phyloP scores from a whole-genome alignment of 1,140 invertebrate genomes.

The Drosophila ananassae region DNA sequence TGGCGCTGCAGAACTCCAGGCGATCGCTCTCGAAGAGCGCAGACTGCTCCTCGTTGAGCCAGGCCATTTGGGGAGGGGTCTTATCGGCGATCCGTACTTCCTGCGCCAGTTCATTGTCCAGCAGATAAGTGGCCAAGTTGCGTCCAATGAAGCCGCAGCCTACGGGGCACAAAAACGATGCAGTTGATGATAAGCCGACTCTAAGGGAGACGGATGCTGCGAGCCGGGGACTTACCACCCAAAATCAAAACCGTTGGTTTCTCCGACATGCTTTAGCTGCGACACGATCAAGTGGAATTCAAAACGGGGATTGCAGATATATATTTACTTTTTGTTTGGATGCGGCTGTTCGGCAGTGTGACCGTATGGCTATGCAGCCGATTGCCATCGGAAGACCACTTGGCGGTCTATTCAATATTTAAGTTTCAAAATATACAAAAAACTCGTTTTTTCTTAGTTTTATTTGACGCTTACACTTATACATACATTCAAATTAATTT shows the following conservation, averaged over 20 bases:
- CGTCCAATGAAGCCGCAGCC: constrained; percentile 97
- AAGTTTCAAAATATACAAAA: background rate
- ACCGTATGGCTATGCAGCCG: background rate
- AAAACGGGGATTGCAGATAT: constrained; percentile 35
- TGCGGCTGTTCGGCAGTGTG: constrained; percentile 10
- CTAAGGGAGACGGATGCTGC: constrained; percentile 3
- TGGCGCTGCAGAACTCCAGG: constrained; percentile 95
- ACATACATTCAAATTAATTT: background rate
- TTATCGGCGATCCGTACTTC: constrained; percentile 94
- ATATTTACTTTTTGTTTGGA: constrained; percentile 39
- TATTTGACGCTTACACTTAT: background rate
- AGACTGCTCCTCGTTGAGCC: constrained; percentile 91
- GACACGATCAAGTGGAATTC: constrained; percentile 17
- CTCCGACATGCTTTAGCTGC: constrained; percentile 72
- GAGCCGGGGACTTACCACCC: constrained; percentile 69
- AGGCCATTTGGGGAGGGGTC: constrained; percentile 95
- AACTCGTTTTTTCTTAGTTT: background rate
- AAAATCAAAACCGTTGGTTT: constrained; percentile 81
- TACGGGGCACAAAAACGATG: constrained; percentile 31
- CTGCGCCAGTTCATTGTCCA: constrained; percentile 91
- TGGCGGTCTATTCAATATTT: background rate
- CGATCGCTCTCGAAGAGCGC: constrained; percentile 89
- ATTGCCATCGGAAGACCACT: background rate
- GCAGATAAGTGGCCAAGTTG: constrained; percentile 92
- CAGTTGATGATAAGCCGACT: constrained; percentile 34